Evolutionary conservation across 2,888 invertebrate genomes (phyloP).

Genomic region (Lycaena phlaeas): DNA sequence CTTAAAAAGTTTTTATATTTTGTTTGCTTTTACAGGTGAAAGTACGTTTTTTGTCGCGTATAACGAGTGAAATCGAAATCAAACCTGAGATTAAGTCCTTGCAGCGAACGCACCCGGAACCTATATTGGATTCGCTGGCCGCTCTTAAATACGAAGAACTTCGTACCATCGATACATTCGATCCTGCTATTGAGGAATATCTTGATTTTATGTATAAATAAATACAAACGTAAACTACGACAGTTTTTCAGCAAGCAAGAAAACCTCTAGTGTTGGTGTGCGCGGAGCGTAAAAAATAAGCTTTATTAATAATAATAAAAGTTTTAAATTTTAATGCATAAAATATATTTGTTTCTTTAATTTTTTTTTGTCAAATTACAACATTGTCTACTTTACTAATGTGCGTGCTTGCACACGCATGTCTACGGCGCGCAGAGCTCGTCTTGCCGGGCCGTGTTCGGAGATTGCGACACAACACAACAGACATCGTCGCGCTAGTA

Average conservation of each 20-base stretch:
- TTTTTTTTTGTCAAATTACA: too few relatives aligned
- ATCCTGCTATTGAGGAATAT: constrained; percentile 39
- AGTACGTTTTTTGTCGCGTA: constrained; percentile 36
- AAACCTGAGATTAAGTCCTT: constrained; percentile 21
- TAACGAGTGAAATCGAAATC: constrained; percentile 31
- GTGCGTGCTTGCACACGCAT: constrained; percentile 32
- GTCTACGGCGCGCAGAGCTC: constrained; percentile 41
- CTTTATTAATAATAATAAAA: too few relatives aligned
- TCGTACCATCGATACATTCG: constrained; percentile 39
- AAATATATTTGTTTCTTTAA: too few relatives aligned
- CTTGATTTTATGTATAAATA: constrained; percentile 11
- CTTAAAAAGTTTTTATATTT: too few relatives aligned
- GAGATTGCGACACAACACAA: constrained; percentile 55
- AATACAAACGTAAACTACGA: background rate
- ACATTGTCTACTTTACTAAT: too few relatives aligned
- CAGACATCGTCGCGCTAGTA: constrained; percentile 51
- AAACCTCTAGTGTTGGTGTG: too few relatives aligned
- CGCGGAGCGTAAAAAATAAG: too few relatives aligned
- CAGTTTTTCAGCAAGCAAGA: too few relatives aligned
- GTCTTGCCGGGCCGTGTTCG: constrained; percentile 44
- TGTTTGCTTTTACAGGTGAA: constrained; percentile 37
- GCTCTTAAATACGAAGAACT: constrained; percentile 47
- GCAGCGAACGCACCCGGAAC: constrained; percentile 42
- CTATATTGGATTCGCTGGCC: constrained; percentile 39
- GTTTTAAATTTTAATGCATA: too few relatives aligned